Base-by-base conservation (phyloP, 1,140 invertebrate species). In the Lithobius niger region DNA sequence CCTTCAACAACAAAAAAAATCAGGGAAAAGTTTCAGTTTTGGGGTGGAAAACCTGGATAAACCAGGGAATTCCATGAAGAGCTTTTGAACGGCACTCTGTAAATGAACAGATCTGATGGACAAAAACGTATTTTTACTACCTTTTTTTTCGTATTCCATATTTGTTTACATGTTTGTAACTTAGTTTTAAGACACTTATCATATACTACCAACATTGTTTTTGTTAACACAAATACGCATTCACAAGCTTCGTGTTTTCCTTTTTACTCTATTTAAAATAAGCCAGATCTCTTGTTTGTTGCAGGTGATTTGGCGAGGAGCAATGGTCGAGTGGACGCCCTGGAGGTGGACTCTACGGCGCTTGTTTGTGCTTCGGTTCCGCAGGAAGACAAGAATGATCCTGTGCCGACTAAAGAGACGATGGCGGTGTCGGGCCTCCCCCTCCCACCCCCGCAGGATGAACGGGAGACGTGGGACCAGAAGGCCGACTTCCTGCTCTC, bases 401-500 rank as follows among this genome's bases (percentile, higher is more conserved):
- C 52, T n/a, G 10, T 26, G 50, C 24, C 19, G 50, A n/a, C 18
- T 48, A 21, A 48, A 21, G 45, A 15, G 18, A 15, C 45, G 6
- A 10, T 48, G 67, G 36, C n/a, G 6, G 6, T n/a, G n/a, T 6
- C 31, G 31, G 31, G 31, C 6, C 31, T 10, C 6, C n/a, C 31
- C 31, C 31, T n/a, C 31, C 6, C 31, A n/a, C 31, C 31, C n/a
- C n/a, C 31, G n/a, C n/a, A n/a, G 15, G 44, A 56, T 16, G 61
- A 62, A 0, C 21, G 66, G 2, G 64, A 66, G 51, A 64, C 61
- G 4, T 68, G 66, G 66, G 70, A 69, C 36, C 69, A 69, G 51
- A 74, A 74, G 56, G 66, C 69, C 19, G 72, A 74, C 52, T 74
- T 73, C 58, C 59, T 74, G 1, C 60, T 74, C 18, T 71, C 72